Conservation (phyloP, 2,888 invertebrate genomes). For the Diplazon laetatorius region DNA sequence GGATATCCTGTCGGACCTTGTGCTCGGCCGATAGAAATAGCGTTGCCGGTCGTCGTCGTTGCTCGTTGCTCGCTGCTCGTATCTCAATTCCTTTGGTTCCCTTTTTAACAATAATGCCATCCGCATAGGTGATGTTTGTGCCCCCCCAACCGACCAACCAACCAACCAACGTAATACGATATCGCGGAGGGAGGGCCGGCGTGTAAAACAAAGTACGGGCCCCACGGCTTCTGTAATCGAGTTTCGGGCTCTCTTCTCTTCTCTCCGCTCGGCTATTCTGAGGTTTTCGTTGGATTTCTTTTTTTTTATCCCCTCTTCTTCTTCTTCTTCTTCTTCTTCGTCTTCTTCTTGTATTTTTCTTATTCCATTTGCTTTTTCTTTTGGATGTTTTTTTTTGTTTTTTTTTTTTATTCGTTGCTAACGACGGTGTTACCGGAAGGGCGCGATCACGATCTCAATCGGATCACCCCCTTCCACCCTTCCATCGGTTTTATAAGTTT, state of each 20-base stretch:
- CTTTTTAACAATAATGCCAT: constrained; percentile 66
- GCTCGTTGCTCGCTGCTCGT: constrained; percentile 37
- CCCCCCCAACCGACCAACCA: too few relatives aligned
- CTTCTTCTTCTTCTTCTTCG: background rate
- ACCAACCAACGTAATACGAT: constrained; percentile 78
- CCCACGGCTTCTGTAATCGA: constrained; percentile 41
- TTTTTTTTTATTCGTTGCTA: too few relatives aligned
- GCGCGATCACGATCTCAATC: constrained; percentile 50
- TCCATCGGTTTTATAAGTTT: constrained; percentile 9
- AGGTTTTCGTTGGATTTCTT: too few relatives aligned
- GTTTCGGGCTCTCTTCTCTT: constrained; percentile 12
- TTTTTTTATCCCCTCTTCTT: too few relatives aligned
- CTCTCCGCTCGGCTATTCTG: background rate
- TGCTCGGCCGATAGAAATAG: constrained; percentile 58
- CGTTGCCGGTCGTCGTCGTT: constrained; percentile 34
- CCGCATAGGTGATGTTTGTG: constrained; percentile 69
- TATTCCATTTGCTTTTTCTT: constrained; percentile 10
- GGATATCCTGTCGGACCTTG: constrained; percentile 76
- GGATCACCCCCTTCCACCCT: constrained; percentile 16
- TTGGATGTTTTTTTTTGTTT: background rate
- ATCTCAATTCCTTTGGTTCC: constrained; percentile 61
- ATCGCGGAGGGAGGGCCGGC: constrained; percentile 64
- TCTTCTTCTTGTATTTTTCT: too few relatives aligned
- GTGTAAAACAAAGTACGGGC: constrained; percentile 63
- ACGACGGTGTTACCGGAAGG: constrained; percentile 53